Percentiles rank a stretch among this genome's conserved stretches.
These are phyloP conservation scores for Trichechus manatus DNA, from an alignment of 2,113 vertebrate species.

Conservation along the genomic window DNA sequence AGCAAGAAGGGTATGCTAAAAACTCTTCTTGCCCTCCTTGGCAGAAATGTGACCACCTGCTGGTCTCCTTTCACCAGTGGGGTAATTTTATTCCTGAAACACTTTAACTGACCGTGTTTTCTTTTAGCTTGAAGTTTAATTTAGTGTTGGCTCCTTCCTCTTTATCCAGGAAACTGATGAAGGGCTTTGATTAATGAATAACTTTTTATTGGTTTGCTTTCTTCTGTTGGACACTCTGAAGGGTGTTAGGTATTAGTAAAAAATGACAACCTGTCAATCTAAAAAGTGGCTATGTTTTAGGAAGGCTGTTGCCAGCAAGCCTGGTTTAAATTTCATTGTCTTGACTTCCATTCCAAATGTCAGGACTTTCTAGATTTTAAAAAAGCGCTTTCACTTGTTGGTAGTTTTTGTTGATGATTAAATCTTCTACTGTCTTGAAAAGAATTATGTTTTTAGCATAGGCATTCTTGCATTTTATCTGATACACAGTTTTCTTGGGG, in stretches of 20 bases:
- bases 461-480: neutral
- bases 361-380: neutral
- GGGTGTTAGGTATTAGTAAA: neutral
- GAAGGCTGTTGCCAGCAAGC: neutral
- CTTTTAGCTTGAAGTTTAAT: neutral
- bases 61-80: neutral
- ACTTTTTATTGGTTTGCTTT: slow-evolving; percentile 14
- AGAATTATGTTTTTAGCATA: neutral
- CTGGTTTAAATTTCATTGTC: neutral
- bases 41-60: neutral
- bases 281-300: neutral
- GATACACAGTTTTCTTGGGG: neutral
- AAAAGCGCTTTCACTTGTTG: neutral
- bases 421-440: neutral
- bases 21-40: neutral
- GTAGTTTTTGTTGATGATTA: slow-evolving; percentile 50
- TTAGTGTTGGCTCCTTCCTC: neutral
- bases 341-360: neutral
- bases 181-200: slow-evolving; percentile 56
- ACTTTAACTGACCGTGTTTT: neutral
- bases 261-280: neutral
- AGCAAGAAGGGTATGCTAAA: neutral
- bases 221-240: neutral
- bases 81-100: neutral
- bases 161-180: slow-evolving; percentile 40